These are phyloP conservation scores for Hormiphora californensis DNA, from an alignment of 37 sponge, comb jelly and placozoan species.

Conservation along the genomic window DNA sequence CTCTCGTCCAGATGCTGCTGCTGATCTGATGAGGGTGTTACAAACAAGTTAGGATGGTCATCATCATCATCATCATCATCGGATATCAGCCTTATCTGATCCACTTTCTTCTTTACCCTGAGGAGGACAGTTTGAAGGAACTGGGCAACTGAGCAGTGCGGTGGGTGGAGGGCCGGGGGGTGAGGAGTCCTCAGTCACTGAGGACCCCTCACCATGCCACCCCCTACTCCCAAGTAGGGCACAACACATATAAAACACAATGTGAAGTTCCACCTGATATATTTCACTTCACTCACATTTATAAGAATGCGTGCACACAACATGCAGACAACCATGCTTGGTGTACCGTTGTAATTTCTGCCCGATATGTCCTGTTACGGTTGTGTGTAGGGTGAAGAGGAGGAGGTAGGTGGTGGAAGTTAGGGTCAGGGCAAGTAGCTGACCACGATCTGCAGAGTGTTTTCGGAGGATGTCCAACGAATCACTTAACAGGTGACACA, in stretches of 20 bases:
- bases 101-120: slow-evolving; percentile 38
- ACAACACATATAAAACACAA: too few species aligned
- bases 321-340: too few species aligned
- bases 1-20: neutral
- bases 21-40: neutral
- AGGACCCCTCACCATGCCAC: too few species aligned
- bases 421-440: neutral
- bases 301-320: too few species aligned
- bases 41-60: too few species aligned
- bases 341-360: neutral
- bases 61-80: neutral
- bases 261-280: too few species aligned
- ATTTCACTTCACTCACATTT: too few species aligned
- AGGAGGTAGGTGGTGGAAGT: slow-evolving; percentile 2
- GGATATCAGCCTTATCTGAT: neutral
- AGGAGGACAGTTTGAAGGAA: too few species aligned
- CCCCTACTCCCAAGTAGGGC: too few species aligned
- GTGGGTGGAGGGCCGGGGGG: too few species aligned
- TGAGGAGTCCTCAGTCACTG: too few species aligned
- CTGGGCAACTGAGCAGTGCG: too few species aligned
- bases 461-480: neutral
- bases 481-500: slow-evolving; percentile 25
- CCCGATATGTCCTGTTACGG: slow-evolving; percentile 25
- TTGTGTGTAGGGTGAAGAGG: neutral
- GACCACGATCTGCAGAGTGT: neutral